Percentiles rank a stretch among this genome's conserved stretches.
phyloP scores from a whole-genome alignment of 2,888 invertebrate genomes.

The Gortyna flavago region DNA sequence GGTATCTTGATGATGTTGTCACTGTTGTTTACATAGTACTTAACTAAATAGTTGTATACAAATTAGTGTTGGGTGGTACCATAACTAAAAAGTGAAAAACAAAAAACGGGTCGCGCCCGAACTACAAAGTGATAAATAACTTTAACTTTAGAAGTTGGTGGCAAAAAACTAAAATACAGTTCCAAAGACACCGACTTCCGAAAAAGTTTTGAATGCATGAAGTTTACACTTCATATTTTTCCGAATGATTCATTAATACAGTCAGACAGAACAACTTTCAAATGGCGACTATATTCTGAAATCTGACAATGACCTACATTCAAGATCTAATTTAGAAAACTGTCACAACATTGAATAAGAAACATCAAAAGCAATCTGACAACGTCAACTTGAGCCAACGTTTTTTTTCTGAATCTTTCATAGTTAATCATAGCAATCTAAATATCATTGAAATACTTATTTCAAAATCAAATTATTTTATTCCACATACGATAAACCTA shows the following conservation, averaged over 20 bases:
- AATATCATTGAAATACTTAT: constrained; percentile 10
- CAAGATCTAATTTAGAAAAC: constrained; percentile 27
- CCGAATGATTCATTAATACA: neutral
- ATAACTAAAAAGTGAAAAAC: no score
- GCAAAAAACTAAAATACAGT: neutral
- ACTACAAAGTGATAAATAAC: neutral
- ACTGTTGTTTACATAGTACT: no score
- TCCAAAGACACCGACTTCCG: neutral
- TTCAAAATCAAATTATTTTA: neutral
- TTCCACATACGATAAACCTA: no score
- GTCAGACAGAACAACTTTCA: neutral
- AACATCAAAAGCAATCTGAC: constrained; percentile 26
- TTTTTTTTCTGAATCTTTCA: neutral
- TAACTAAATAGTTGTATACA: no score
- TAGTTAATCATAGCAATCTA: constrained; percentile 1
- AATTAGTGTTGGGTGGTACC: no score
- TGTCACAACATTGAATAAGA: constrained; percentile 29
- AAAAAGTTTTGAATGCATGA: neutral
- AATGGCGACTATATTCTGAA: constrained; percentile 2
- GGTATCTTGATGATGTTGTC: no score
- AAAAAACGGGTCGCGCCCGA: no score
- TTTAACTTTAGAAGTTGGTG: neutral
- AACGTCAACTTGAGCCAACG: constrained; percentile 19
- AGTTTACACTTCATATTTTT: neutral
- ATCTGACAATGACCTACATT: constrained; percentile 41